Base-by-base conservation (phyloP, 1,140 invertebrate genomes). In the Maniola jurtina region DNA sequence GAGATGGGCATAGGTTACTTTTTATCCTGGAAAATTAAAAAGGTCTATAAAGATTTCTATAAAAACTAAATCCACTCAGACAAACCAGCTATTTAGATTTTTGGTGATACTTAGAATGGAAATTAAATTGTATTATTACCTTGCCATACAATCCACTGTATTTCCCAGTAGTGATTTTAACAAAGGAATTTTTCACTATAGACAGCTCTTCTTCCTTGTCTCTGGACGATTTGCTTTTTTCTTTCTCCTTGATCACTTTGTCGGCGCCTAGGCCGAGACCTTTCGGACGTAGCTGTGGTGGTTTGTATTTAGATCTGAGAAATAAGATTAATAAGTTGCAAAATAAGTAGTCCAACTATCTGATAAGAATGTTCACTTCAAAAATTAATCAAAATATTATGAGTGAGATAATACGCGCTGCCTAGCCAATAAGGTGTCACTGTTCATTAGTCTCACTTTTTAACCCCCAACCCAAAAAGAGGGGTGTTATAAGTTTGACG, bases 231-330 rank as follows among this genome's bases (percentile, higher is more conserved):
- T 82, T 86, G 77, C 88, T 71, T 64, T 83, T 85, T 70, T 92
- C 77, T 70, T 92, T 92, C 61, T 92, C 88, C 52, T 92, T 87
- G 6, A 94, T 77, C 16, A 93, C 83, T 89, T 94, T 95, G 71
- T 96, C 96, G 25, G 97, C 98, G 5, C 98, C 98, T 38, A 99
- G 88, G 0, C 98, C 98, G 83, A 99, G 93, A 6, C 98, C 98
- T 92, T 96, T 97, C 0, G 97, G 97, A 68, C 98, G 91, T 25
- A 96, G 71, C 72, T 92, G 89, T 34, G 94, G 94, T 74, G 77
- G 81, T 42, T 89, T 90, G 63, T 86, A 86, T 69, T 81, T 84
- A 4, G 79, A 74, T 55, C 86, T 89, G 73, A 47, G 79, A 81
- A 48, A 47, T 5, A 10, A 55, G 9, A 34, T n/a, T n/a, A n/a